A percentile compares a stretch with the other conserved stretches of the same genome.
These are phyloP conservation scores for Heliocidaris erythrogramma DNA, from an alignment of 35 echinoderm and acorn worm genomes.

Conservation along the genomic window DNA sequence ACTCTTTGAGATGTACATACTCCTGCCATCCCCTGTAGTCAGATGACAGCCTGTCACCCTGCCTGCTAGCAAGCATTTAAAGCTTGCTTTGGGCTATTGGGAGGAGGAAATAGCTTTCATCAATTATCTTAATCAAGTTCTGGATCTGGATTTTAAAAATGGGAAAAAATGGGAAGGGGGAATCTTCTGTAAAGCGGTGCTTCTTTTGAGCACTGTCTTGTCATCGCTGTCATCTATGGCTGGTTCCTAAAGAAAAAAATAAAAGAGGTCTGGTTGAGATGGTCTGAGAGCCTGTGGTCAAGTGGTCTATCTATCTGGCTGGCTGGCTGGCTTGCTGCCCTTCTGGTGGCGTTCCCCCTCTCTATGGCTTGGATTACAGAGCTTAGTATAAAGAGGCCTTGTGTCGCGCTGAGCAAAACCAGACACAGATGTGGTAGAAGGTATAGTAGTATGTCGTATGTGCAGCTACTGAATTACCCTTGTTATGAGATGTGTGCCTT, in stretches of 20 bases:
- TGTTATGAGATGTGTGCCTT: background rate
- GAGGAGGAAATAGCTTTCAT: background rate
- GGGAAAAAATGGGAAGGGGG: background rate
- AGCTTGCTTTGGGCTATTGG: background rate
- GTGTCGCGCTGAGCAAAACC: conserved; percentile 22
- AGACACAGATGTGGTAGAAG: conserved; percentile 43
- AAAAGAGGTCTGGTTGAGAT: conserved; percentile 19
- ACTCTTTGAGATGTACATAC: conserved; percentile 36
- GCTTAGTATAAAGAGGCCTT: conserved; percentile 39
- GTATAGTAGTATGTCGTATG: conserved; percentile 49
- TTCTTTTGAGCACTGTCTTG: background rate
- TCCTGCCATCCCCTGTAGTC: conserved; percentile 39
- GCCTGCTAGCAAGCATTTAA: conserved; percentile 1
- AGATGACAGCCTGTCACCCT: background rate
- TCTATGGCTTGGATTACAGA: conserved; percentile 31
- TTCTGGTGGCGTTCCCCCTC: conserved; percentile 28
- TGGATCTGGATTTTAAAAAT: conserved; percentile 11
- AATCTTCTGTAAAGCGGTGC: background rate
- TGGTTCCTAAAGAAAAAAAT: conserved; percentile 21
- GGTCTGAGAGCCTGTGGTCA: conserved; percentile 29
- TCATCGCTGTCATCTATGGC: conserved; percentile 12
- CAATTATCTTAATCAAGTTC: background rate
- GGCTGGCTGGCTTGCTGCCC: conserved; percentile 25
- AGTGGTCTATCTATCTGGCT: background rate
- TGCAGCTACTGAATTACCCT: conserved; percentile 24